Percentiles rank a stretch among this genome's conserved stretches.
Conservation (phyloP, 2,113 vertebrate species). For the Psammodynastes pulverulentus region DNA sequence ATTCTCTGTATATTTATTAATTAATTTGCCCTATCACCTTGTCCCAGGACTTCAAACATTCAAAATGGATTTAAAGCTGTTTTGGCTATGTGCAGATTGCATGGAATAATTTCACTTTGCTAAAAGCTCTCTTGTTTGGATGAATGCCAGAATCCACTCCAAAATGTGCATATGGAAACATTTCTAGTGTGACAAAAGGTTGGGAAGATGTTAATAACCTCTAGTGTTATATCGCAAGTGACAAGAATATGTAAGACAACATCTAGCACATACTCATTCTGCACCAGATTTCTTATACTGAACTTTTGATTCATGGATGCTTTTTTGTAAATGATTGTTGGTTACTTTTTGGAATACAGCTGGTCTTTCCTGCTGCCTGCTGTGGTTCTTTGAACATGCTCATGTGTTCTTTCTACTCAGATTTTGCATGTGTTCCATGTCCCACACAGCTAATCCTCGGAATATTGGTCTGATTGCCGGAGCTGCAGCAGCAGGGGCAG, state of each 20-base stretch:
- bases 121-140: neutral
- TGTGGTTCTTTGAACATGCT: neutral
- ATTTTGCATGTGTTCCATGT: constrained; percentile 47
- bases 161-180: neutral
- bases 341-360: neutral
- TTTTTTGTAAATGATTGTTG: neutral
- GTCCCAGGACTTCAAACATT: neutral
- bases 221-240: neutral
- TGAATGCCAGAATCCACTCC: neutral
- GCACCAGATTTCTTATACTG: neutral
- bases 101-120: neutral
- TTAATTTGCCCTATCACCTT: neutral
- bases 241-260: neutral
- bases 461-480: constrained; percentile 89
- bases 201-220: neutral
- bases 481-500: constrained; percentile 80
- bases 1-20: neutral
- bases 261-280: neutral
- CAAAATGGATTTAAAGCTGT: neutral
- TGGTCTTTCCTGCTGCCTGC: neutral
- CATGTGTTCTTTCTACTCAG: neutral
- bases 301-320: neutral
- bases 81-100: neutral
- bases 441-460: constrained; percentile 83
- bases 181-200: neutral